phyloP scores from a whole-genome alignment of 1,140 invertebrate species.

The Meloidogyne hapla region DNA sequence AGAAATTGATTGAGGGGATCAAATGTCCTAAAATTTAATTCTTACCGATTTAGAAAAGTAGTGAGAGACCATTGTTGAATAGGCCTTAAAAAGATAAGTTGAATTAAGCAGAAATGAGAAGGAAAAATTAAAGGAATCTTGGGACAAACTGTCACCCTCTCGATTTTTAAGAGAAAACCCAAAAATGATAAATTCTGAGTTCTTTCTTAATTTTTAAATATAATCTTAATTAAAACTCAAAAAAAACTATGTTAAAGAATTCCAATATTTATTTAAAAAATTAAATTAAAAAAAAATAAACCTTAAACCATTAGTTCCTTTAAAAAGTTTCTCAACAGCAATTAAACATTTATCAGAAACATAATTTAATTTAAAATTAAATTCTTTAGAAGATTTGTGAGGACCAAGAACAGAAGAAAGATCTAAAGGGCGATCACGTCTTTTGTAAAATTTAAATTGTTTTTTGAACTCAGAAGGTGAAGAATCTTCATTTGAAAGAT shows the following conservation, averaged over 20 bases:
- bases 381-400: constrained; percentile 1
- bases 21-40: neutral
- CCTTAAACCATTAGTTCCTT: constrained; percentile 27
- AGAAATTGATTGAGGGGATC: no score
- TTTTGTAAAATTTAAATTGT: constrained; percentile 43
- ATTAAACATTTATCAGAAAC: neutral
- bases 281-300: constrained; percentile 9
- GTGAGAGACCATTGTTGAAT: constrained; percentile 41
- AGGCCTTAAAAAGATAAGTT: constrained; percentile 38
- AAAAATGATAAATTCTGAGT: constrained; percentile 11
- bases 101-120: no score
- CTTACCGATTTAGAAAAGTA: constrained; percentile 33
- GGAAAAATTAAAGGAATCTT: no score
- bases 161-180: neutral
- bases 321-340: constrained; percentile 10
- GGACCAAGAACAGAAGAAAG: constrained; percentile 30
- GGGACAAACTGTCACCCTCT: constrained; percentile 26
- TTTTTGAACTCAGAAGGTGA: constrained; percentile 12
- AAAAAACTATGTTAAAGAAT: no score
- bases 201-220: no score
- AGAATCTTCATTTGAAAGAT: neutral
- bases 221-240: no score
- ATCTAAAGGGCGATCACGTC: constrained; percentile 19
- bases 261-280: neutral
- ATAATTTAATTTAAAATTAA: constrained; percentile 12